These are phyloP conservation scores for Cynopterus sphinx DNA, from an alignment of 2,797 vertebrate genomes.

Conservation along the genomic window DNA sequence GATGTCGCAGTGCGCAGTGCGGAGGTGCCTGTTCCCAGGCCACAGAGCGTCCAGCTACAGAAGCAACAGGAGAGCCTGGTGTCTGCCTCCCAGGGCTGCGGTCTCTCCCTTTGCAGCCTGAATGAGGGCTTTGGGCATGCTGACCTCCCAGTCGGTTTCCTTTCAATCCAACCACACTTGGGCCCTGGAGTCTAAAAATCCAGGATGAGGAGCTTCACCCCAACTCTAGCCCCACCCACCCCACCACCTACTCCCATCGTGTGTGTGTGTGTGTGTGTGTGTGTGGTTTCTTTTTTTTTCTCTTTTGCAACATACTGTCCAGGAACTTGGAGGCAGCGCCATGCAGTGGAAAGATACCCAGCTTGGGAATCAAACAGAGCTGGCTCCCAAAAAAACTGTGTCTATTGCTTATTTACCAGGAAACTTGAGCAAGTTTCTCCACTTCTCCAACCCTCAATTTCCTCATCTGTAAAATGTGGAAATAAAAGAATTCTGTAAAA, in stretches of 20 bases:
- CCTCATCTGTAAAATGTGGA: not conserved
- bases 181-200: not conserved
- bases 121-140: not conserved
- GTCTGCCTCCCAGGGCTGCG: not conserved
- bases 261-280: not conserved
- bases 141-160: not conserved
- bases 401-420: not conserved
- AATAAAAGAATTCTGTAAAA: not conserved
- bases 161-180: not conserved
- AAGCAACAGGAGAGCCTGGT: not conserved
- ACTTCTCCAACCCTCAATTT: not conserved
- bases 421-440: not conserved
- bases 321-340: not conserved
- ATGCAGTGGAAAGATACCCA: not conserved
- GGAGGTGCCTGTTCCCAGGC: not conserved
- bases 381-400: not conserved
- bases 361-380: not conserved
- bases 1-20: fast-evolving
- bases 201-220: not conserved
- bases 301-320: not conserved
- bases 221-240: not conserved
- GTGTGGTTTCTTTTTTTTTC: too few relatives aligned
- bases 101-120: not conserved
- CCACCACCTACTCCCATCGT: not conserved
- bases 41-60: not conserved